phyloP scores from a whole-genome alignment of 1,140 invertebrate species.

The Leucophenga varia region DNA sequence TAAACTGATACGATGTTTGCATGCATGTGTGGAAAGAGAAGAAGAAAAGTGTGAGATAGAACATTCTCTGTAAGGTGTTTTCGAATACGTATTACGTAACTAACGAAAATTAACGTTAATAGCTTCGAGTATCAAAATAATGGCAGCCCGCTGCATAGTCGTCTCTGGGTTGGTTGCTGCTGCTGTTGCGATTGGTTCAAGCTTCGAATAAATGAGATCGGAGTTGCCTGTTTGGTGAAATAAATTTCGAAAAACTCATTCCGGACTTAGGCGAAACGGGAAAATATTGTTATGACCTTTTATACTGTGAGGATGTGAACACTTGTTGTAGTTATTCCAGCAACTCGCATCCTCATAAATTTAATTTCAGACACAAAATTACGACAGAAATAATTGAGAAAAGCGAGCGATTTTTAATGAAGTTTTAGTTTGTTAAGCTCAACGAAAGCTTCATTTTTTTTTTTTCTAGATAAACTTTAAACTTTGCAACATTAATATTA shows the following conservation, averaged over 20 bases:
- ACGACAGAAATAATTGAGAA: slow-evolving; percentile 47
- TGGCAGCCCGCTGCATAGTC: slow-evolving; percentile 17
- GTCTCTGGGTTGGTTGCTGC: slow-evolving; percentile 25
- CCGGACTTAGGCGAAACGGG: slow-evolving; percentile 52
- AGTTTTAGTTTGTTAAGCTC: too few relatives aligned
- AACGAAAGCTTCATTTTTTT: too few relatives aligned
- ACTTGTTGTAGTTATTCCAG: too few relatives aligned
- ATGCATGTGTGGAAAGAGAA: neutral
- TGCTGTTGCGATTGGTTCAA: slow-evolving; percentile 20
- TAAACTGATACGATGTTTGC: slow-evolving; percentile 41
- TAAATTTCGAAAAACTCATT: slow-evolving; percentile 52
- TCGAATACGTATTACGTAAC: slow-evolving; percentile 52
- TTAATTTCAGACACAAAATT: slow-evolving; percentile 44
- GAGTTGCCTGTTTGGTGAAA: too few relatives aligned
- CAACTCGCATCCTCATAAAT: too few relatives aligned
- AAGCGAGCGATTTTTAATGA: slow-evolving; percentile 48
- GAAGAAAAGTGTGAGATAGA: too few relatives aligned
- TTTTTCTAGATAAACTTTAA: too few relatives aligned
- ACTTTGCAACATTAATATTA: too few relatives aligned
- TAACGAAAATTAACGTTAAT: slow-evolving; percentile 55
- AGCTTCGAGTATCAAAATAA: slow-evolving; percentile 51
- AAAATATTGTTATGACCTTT: slow-evolving; percentile 51
- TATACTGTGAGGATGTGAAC: too few relatives aligned
- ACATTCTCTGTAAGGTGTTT: slow-evolving; percentile 44
- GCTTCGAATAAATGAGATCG: too few relatives aligned